Evolutionary conservation across 1,140 invertebrate genomes (phyloP).

Genomic region (Cyclargus thomasi): DNA sequence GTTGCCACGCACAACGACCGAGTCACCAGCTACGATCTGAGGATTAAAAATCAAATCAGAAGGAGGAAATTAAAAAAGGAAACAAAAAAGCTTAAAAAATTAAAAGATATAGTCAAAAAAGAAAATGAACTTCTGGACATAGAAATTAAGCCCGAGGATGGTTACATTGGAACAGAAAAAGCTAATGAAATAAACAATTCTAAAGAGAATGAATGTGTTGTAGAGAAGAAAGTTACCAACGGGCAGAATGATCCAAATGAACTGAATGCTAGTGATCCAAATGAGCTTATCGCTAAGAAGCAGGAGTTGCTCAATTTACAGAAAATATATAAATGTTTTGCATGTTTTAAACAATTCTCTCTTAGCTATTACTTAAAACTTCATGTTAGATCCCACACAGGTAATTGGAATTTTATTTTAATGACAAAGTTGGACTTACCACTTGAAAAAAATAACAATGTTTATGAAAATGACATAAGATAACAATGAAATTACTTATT

Average conservation of each 20-base stretch:
- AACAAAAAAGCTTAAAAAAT: constrained; percentile 50
- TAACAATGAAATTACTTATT: constrained; percentile 20
- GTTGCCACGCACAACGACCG: constrained; percentile 54
- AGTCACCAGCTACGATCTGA: constrained; percentile 55
- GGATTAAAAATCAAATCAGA: constrained; percentile 51
- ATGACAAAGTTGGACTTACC: no score
- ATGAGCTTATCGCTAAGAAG: constrained; percentile 22
- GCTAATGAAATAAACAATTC: constrained; percentile 23
- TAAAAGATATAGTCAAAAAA: constrained; percentile 38
- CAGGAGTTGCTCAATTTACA: constrained; percentile 41
- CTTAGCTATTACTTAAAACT: constrained; percentile 64
- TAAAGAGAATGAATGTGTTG: constrained; percentile 14
- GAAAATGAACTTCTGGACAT: constrained; percentile 36
- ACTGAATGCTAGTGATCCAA: constrained; percentile 14
- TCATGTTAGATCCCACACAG: constrained; percentile 66
- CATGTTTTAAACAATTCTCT: constrained; percentile 59
- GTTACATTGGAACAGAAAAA: constrained; percentile 57
- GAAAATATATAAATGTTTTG: constrained; percentile 67
- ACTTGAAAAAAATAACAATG: background rate
- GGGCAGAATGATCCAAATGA: background rate
- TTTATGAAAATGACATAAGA: background rate
- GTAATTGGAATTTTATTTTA: constrained; percentile 25
- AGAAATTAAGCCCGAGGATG: constrained; percentile 63
- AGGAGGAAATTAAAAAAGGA: constrained; percentile 54
- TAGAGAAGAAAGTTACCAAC: constrained; percentile 9